phyloP scores from a whole-genome alignment of 2,113 vertebrate species.

The Ailurus styani region DNA sequence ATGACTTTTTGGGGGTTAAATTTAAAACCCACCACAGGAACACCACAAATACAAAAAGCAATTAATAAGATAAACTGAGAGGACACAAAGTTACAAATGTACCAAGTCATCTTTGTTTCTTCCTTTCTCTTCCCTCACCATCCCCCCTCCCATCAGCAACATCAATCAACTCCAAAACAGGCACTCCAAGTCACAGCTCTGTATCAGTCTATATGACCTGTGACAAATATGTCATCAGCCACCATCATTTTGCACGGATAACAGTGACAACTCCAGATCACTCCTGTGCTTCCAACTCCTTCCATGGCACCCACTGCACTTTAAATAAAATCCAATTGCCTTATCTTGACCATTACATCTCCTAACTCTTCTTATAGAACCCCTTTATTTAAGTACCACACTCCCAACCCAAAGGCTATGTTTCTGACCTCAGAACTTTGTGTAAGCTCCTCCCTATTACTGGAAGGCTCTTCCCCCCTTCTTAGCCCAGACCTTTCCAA shows the following conservation, averaged over 20 bases:
- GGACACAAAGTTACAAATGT: not conserved
- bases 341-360: not conserved
- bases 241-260: not conserved
- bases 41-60: not conserved
- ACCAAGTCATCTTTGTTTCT: not conserved
- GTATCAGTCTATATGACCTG: not conserved
- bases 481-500: not conserved
- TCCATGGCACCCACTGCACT: not conserved
- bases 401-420: too few species aligned
- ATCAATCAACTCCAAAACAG: not conserved
- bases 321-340: not conserved
- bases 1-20: not conserved
- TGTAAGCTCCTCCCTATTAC: not conserved
- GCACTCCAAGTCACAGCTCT: not conserved
- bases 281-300: not conserved
- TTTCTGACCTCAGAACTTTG: not conserved
- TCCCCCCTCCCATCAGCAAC: not conserved
- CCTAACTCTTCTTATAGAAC: not conserved
- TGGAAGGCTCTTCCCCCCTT: not conserved
- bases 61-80: not conserved
- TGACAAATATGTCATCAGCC: not conserved
- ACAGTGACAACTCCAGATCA: not conserved
- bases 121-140: not conserved
- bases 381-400: not conserved
- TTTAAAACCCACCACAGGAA: not conserved